These are phyloP conservation scores for Drosophila nigromelanica DNA, from an alignment of 1,140 invertebrate genomes.

Conservation along the genomic window DNA sequence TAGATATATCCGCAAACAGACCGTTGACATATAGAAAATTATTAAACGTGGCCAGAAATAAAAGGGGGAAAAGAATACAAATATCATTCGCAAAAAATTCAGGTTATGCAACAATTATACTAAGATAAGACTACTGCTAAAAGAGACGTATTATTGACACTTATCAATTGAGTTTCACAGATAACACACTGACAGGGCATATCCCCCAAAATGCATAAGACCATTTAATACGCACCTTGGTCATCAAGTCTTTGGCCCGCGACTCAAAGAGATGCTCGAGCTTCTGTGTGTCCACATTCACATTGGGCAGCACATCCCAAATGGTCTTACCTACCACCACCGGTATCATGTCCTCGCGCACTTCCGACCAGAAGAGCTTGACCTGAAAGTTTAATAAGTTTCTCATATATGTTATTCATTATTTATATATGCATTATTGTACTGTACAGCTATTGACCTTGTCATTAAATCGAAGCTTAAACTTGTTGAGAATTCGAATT, in stretches of 20 bases:
- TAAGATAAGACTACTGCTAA: conserved; percentile 43
- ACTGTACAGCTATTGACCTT: not conserved
- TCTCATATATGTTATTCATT: no score
- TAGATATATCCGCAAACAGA: conserved; percentile 73
- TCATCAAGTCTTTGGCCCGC: conserved; percentile 96
- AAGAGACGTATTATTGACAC: conserved; percentile 56
- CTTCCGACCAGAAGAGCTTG: conserved; percentile 99
- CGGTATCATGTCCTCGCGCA: conserved; percentile 92
- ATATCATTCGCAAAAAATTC: conserved; percentile 67
- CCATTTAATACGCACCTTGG: conserved; percentile 88
- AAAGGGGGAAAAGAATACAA: conserved; percentile 68
- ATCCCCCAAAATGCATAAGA: not conserved
- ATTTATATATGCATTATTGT: no score
- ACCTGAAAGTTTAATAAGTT: conserved; percentile 82
- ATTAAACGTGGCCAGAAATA: conserved; percentile 64
- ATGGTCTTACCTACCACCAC: conserved; percentile 90
- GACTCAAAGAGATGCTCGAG: conserved; percentile 99
- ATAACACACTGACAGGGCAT: conserved; percentile 2
- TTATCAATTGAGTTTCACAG: conserved; percentile 40
- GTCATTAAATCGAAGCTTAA: not conserved
- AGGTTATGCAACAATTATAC: conserved; percentile 58
- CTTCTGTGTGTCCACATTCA: conserved; percentile 95
- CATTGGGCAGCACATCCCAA: conserved; percentile 96
- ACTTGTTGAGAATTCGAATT: no score
- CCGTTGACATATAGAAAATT: conserved; percentile 65